Evolutionary conservation across 2,888 invertebrate genomes (phyloP), one percentile per base, ranked within the genome.

Genomic region (Nycteola revayana): DNA sequence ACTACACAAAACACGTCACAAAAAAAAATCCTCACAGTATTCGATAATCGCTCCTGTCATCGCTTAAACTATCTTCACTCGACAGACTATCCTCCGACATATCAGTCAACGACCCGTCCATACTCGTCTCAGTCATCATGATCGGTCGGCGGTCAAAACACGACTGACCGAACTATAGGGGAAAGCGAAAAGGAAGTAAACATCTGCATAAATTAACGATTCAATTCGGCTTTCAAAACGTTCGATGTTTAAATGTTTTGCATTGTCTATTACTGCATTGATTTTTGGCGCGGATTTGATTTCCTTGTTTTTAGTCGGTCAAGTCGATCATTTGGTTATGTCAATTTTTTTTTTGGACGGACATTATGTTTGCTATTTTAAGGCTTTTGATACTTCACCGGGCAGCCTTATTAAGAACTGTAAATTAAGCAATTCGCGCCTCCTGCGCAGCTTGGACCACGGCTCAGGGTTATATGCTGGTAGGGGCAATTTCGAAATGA

Each of bases 71-170:
- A 23, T 60, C 62, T 7, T 53, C 66, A 35, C 58, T 63, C 28
- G 75, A 75, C 56, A 85, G 54, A 51, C 86, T 86, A 62, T 86
- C 87, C 17, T 71, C 75, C 21, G 84, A 81, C 62, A 85, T 79
- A 36, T 72, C 71, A 31, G 30, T 18, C 41, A 41, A 5, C 21
- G 21, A 21, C 21, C 3, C 2, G n/a, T 21, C n/a, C 7, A 14
- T 14, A 38, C 32, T 58, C 59, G 49, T 41, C 51, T 7, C 7
- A 3, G 2, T 55, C 52, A 54, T 58, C 60, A 73, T 60, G 67
- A 69, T 69, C 60, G 64, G 49, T 39, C 56, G 62, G 54, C 69
- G 53, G 61, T 42, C 56, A 62, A 67, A 60, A 62, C 57, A n/a
- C 49, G 53, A 71, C 74, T 69, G 68, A 63, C 59, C 56, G 39